phyloP scores from a whole-genome alignment of 2,113 vertebrate genomes.

The Trematocara marginatum region DNA sequence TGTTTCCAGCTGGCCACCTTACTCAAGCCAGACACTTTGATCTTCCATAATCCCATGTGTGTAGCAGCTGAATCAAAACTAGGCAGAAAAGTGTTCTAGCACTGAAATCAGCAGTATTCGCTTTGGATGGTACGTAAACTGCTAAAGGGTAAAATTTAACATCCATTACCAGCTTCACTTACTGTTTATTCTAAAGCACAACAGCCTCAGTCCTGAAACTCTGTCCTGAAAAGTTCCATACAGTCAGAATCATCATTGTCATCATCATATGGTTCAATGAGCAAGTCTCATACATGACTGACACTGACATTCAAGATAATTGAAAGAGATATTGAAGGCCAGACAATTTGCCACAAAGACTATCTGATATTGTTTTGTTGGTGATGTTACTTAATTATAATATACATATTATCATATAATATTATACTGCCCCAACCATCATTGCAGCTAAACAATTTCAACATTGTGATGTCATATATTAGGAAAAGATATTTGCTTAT shows the following conservation, averaged over 20 bases:
- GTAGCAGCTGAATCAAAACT: neutral
- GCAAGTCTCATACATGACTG: neutral
- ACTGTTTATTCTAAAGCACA: neutral
- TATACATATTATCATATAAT: neutral
- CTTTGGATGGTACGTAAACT: neutral
- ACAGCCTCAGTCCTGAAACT: neutral
- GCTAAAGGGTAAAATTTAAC: neutral
- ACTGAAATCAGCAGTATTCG: neutral
- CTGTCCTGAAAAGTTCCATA: neutral
- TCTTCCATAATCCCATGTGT: neutral
- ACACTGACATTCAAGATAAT: neutral
- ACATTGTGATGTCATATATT: neutral
- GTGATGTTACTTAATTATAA: neutral
- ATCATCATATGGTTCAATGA: neutral
- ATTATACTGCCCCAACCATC: neutral
- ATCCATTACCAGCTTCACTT: neutral
- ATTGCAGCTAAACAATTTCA: neutral
- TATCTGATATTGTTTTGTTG: neutral
- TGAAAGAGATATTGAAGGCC: neutral
- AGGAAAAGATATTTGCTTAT: neutral
- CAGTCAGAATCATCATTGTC: neutral
- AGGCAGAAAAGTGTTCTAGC: neutral
- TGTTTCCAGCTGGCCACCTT: neutral
- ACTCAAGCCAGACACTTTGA: slow-evolving; percentile 17
- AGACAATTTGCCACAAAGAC: neutral